These are phyloP conservation scores for Conopomorpha cramerella DNA, from an alignment of 1,140 invertebrate genomes.

Conservation along the genomic window DNA sequence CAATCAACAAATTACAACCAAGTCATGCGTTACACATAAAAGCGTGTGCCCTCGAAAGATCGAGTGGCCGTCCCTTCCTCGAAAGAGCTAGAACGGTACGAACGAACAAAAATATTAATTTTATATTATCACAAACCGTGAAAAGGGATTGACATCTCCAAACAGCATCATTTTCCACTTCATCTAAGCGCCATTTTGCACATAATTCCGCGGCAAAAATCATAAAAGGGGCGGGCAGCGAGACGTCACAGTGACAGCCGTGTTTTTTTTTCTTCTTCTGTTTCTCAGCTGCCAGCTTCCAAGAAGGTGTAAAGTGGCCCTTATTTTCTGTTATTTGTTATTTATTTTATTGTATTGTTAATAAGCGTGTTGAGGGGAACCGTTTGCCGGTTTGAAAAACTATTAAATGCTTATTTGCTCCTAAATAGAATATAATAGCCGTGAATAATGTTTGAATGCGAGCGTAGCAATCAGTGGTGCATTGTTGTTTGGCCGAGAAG, in stretches of 20 bases:
- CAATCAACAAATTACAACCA: constrained; percentile 18
- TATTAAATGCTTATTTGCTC: constrained; percentile 58
- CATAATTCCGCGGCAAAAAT: neutral
- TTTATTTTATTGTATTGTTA: constrained; percentile 61
- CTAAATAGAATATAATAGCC: constrained; percentile 60
- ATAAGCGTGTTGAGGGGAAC: constrained; percentile 52
- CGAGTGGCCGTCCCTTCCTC: constrained; percentile 18
- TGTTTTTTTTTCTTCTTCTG: constrained; percentile 28
- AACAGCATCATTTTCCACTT: constrained; percentile 53
- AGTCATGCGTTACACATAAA: constrained; percentile 28
- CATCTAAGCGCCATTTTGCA: constrained; percentile 40
- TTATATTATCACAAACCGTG: constrained; percentile 44
- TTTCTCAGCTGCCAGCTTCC: constrained; percentile 43
- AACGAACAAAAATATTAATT: constrained; percentile 42
- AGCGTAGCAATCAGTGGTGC: constrained; percentile 32
- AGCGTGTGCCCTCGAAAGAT: constrained; percentile 22
- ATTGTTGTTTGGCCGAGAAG: constrained; percentile 22
- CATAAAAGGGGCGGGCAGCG: constrained; percentile 15
- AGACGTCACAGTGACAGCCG: constrained; percentile 17
- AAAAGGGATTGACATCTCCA: constrained; percentile 53
- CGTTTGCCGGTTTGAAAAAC: constrained; percentile 32
- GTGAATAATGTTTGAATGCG: constrained; percentile 46
- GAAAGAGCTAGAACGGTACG: constrained; percentile 7
- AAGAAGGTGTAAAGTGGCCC: constrained; percentile 57
- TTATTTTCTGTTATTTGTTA: constrained; percentile 54